A percentile compares a stretch with the other conserved stretches of the same genome.
phyloP scores from a whole-genome alignment of 2,888 invertebrate species.

The Folsomia candida region DNA sequence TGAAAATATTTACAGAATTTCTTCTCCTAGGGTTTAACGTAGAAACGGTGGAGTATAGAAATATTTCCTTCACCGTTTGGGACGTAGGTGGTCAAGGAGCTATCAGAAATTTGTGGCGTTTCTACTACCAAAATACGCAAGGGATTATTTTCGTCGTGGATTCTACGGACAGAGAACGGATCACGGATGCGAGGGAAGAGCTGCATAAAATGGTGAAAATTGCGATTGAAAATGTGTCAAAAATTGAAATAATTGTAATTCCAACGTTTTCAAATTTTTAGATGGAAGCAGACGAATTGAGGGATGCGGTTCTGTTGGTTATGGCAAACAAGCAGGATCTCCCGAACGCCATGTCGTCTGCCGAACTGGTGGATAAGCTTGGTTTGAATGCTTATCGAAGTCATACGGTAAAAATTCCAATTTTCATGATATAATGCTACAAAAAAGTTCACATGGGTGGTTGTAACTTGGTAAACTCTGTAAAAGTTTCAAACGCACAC shows the following conservation, averaged over 20 bases:
- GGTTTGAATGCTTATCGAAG: conserved; percentile 80
- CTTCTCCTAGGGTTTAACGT: conserved; percentile 10
- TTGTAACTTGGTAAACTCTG: too few relatives aligned
- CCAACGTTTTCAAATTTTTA: too few relatives aligned
- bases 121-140: conserved; percentile 15
- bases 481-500: too few relatives aligned
- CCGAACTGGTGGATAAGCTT: conserved; percentile 90
- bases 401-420: too few relatives aligned
- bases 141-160: conserved; percentile 24
- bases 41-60: conserved; percentile 11
- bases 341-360: conserved; percentile 91
- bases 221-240: too few relatives aligned
- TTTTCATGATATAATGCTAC: too few relatives aligned
- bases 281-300: conserved; percentile 89
- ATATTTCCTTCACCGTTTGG: conserved; percentile 22
- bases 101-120: conserved; percentile 13
- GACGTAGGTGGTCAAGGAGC: conserved; percentile 18
- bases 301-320: conserved; percentile 88
- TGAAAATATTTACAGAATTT: too few relatives aligned
- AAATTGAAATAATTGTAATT: too few relatives aligned
- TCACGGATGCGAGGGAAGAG: conserved; percentile 16
- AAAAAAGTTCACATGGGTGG: too few relatives aligned
- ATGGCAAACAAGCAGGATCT: conserved; percentile 93
- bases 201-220: conserved; percentile 11
- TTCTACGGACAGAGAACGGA: conserved; percentile 8